Evolutionary conservation across 1,140 invertebrate species (phyloP), one percentile per base, ranked within the genome.

Genomic region (Pogonognathellus flavescens): DNA sequence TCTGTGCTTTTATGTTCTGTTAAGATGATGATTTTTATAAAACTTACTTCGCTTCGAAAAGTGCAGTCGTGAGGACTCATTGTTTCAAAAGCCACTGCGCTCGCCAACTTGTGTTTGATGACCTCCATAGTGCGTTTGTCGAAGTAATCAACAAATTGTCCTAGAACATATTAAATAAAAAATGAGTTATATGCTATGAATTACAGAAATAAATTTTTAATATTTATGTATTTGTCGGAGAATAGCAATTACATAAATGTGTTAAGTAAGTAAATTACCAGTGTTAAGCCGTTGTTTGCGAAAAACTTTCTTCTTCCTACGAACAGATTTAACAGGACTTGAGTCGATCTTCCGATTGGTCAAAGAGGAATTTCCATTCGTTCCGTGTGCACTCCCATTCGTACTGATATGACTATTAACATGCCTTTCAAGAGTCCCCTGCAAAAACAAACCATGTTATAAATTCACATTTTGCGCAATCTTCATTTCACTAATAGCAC

Each of bases 321-420:
- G 93, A 85, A 96, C 93, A 82, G 96, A 91, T 90, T 97, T 97
- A 13, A 94, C 93, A 18, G 92, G 91, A 5, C 92, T 92, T 66
- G 92, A 93, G 82, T 95, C 94, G 70, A 94, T 92, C 60, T 94
- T 93, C 89, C 94, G 94, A 90, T 93, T 95, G 22, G 85, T 57
- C 57, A 86, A 57, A 86, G 88, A 81, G 18, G 31, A 85, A 80
- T 84, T 62, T 84, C 86, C 87, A 76, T 86, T 86, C 8, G 62
- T 66, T 70, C 82, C 87, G 85, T 50, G 86, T 80, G 80, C 87
- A 85, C 70, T 87, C 60, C 87, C 62, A 86, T 87, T 91, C 1
- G 87, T 86, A 52, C 80, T 95, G 91, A 98, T 98, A 90, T 99
- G 97, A 89, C 95, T 94, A 91, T 99, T 98, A 13, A 98, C 97